Evolutionary conservation across 2,797 vertebrate genomes (phyloP).

Genomic region (Scomberomorus guttatus): DNA sequence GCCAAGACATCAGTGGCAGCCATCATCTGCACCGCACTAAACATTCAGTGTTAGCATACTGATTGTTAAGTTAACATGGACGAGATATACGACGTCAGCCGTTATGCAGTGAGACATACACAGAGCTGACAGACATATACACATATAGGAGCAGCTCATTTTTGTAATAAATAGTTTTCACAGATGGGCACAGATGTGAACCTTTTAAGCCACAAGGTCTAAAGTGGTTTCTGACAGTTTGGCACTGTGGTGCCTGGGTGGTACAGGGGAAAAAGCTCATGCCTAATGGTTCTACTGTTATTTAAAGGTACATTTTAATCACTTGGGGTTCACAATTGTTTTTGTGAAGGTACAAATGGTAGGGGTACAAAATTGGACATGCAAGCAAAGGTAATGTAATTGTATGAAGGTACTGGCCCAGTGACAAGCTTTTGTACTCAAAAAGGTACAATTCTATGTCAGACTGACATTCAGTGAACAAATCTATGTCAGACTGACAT

Average conservation of each 20-base stretch:
- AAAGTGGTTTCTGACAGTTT: conserved; percentile 1
- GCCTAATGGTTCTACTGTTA: neutral
- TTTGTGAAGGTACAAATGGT: neutral
- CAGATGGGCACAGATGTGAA: neutral
- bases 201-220: neutral
- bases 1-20: conserved; percentile 56
- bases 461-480: conserved; percentile 19
- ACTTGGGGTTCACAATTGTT: neutral
- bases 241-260: neutral
- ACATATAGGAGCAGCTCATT: neutral
- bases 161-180: neutral
- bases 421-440: conserved; percentile 1
- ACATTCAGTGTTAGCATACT: conserved; percentile 62
- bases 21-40: conserved; percentile 53
- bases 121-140: conserved; percentile 26
- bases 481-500: conserved; percentile 23
- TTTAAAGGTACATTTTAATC: neutral
- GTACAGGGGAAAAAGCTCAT: neutral
- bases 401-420: neutral
- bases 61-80: conserved; percentile 58
- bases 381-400: neutral
- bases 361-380: neutral
- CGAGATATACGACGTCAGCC: conserved; percentile 44
- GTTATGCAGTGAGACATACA: conserved; percentile 22
- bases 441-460: neutral